These are phyloP conservation scores for Eulithis testata DNA, from an alignment of 2,888 invertebrate species.

Conservation along the genomic window DNA sequence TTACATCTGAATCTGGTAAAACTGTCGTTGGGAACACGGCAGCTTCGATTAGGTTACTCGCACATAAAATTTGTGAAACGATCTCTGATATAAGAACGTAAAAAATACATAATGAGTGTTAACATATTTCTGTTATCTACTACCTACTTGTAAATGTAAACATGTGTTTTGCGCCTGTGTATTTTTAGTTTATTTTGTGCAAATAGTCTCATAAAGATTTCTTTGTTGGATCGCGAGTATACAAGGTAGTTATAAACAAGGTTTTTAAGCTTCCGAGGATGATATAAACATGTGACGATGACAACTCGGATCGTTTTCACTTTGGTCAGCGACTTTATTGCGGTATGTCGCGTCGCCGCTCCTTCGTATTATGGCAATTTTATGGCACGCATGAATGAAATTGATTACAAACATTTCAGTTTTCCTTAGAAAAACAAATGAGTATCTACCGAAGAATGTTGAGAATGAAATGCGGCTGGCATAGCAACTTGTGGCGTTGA, in stretches of 20 bases:
- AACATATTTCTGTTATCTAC: conserved; percentile 47
- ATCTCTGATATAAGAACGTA: conserved; percentile 63
- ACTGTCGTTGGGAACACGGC: conserved; percentile 70
- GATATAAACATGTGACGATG: conserved; percentile 70
- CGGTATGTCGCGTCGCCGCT: conserved; percentile 43
- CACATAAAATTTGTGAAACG: conserved; percentile 74
- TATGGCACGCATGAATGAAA: conserved; percentile 38
- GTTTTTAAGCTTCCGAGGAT: conserved; percentile 60
- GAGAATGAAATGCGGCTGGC: conserved; percentile 7
- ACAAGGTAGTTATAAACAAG: conserved; percentile 59
- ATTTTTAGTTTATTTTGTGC: conserved; percentile 40
- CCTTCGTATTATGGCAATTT: conserved; percentile 38
- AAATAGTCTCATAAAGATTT: conserved; percentile 47
- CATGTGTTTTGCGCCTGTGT: conserved; percentile 35
- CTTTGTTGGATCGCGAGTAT: conserved; percentile 50
- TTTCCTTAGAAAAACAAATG: conserved; percentile 36
- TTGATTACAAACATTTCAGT: conserved; percentile 33
- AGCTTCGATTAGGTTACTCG: conserved; percentile 72
- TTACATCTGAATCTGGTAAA: conserved; percentile 78
- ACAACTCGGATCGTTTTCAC: conserved; percentile 73
- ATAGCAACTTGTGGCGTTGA: neutral
- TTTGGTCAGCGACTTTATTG: conserved; percentile 64
- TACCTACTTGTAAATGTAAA: conserved; percentile 41
- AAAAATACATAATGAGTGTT: conserved; percentile 50
- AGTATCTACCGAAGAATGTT: conserved; percentile 22